Conservation (phyloP, 2,888 invertebrate species). For the Monochamus alternatus region DNA sequence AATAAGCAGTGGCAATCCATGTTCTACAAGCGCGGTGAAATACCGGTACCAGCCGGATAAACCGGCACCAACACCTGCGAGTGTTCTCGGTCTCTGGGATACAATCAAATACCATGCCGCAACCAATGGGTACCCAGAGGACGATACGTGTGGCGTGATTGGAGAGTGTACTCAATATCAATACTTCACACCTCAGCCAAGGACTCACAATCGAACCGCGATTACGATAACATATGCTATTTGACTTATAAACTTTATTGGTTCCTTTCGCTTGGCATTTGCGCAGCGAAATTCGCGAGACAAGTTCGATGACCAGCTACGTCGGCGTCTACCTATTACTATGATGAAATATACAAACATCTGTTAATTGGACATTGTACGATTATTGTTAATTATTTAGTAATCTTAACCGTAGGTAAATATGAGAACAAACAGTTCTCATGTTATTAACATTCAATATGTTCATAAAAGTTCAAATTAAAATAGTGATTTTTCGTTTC, state of each 20-base stretch:
- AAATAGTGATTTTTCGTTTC: no score
- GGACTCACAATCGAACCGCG: constrained; percentile 43
- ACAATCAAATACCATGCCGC: constrained; percentile 53
- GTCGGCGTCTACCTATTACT: not conserved
- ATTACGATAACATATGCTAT: constrained; percentile 49
- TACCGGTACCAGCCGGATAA: constrained; percentile 47
- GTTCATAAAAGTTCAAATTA: no score
- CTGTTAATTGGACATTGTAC: not conserved
- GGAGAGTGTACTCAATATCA: constrained; percentile 60
- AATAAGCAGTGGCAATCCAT: not conserved
- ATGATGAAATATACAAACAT: not conserved
- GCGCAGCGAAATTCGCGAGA: not conserved
- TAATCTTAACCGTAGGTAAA: no score
- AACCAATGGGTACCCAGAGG: constrained; percentile 60
- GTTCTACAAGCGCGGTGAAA: constrained; percentile 46
- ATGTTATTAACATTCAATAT: no score
- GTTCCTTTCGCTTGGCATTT: constrained; percentile 4
- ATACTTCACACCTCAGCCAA: constrained; percentile 59
- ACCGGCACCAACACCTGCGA: constrained; percentile 50
- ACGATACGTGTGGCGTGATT: constrained; percentile 59
- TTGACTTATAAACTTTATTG: constrained; percentile 25
- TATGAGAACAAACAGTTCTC: no score
- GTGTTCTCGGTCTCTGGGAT: constrained; percentile 46
- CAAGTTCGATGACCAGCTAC: constrained; percentile 20
- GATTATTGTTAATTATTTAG: no score